Percentiles rank a stretch among this genome's conserved stretches.
These are phyloP conservation scores for Pseudanteris insignis DNA, from an alignment of 2,888 invertebrate species.

Conservation along the genomic window DNA sequence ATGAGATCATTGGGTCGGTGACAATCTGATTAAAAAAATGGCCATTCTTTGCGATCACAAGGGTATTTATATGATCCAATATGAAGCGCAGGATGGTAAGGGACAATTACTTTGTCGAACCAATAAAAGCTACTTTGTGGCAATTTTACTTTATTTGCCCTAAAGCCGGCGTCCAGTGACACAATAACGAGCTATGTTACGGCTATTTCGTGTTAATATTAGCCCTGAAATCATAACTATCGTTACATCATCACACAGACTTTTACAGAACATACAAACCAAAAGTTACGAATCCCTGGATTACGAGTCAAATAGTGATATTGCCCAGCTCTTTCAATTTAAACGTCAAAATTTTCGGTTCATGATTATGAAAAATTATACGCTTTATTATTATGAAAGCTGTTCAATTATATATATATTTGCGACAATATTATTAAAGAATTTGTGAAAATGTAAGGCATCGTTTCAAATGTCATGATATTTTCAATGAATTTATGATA, in stretches of 20 bases:
- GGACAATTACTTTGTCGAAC: slow-evolving; percentile 36
- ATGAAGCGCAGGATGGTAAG: slow-evolving; percentile 3
- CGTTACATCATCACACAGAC: slow-evolving; percentile 7
- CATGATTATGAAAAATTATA: too few species aligned
- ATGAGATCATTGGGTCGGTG: slow-evolving; percentile 4
- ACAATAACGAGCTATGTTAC: slow-evolving; percentile 31
- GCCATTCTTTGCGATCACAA: slow-evolving; percentile 1
- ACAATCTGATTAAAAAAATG: slow-evolving; percentile 13
- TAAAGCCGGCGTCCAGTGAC: slow-evolving; percentile 26
- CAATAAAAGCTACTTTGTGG: slow-evolving; percentile 32
- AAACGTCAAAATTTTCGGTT: too few species aligned
- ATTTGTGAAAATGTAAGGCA: too few species aligned
- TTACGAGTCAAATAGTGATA: too few species aligned
- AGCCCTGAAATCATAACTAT: slow-evolving; percentile 28
- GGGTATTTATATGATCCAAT: slow-evolving; percentile 25
- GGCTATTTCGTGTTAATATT: slow-evolving; percentile 27
- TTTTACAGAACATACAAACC: slow-evolving; percentile 8
- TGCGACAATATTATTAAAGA: too few species aligned
- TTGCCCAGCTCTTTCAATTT: too few species aligned
- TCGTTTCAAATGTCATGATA: too few species aligned
- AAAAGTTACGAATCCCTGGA: too few species aligned
- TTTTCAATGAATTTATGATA: too few species aligned
- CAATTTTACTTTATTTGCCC: slow-evolving; percentile 35
- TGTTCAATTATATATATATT: too few species aligned
- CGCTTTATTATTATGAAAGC: too few species aligned